Base-by-base conservation (phyloP, 2,888 invertebrate species). In the Agapetus fuscipes region DNA sequence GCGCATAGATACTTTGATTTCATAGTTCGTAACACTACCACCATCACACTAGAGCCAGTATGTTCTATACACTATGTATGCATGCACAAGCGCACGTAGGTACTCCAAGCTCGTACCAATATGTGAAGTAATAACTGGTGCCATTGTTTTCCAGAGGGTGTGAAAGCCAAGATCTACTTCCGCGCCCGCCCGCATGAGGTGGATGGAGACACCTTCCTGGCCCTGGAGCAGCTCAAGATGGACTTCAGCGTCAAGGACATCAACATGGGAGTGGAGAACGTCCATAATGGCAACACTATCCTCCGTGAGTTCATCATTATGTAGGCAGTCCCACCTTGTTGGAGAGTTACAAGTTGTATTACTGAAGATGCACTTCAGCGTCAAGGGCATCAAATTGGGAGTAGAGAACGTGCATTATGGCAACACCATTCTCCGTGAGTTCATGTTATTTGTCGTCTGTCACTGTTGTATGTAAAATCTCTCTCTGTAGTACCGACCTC, bases 311-410 rank as follows among this genome's bases (percentile, higher is more conserved):
- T 28, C 16, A 30, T 17, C 15, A 36, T 32, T 20, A 34, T 39
- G 24, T n/a, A n/a, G n/a, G n/a, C n/a, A n/a, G n/a, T n/a, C n/a
- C n/a, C n/a, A n/a, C n/a, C n/a, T n/a, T n/a, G n/a, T n/a, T n/a
- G n/a, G n/a, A n/a, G n/a, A n/a, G n/a, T n/a, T n/a, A n/a, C n/a
- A n/a, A n/a, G n/a, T n/a, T n/a, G n/a, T n/a, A n/a, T n/a, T n/a
- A 53, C 71, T 87, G 9, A 88, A 88, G 59, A 81, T 88, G 72
- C 87, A 88, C 60, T 88, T 88, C 62, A 83, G 81, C 54, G 86
- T 88, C 12, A 80, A 78, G 54, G 76, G 83, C 49, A 86, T 88
- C 31, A 74, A 74, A 58, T 88, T 88, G 88, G 87, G 87, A 11
- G 87, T 88, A 16, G 83, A 86, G 55, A 87, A 87, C 54, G 72